Conservation (phyloP, 2,113 vertebrate species). For the Callithrix jacchus region DNA sequence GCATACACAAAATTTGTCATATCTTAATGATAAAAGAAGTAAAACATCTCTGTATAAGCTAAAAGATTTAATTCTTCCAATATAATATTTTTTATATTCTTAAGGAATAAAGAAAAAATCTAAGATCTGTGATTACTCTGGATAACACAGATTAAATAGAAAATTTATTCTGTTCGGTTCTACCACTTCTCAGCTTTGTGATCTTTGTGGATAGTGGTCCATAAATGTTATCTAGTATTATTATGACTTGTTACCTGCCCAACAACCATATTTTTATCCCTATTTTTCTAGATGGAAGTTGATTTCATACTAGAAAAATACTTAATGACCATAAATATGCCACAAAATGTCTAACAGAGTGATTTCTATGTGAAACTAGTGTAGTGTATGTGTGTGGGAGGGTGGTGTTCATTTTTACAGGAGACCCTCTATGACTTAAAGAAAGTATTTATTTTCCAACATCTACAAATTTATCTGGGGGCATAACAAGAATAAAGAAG, state of each 20-base stretch:
- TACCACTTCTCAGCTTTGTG: background rate
- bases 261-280: background rate
- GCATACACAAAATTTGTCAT: background rate
- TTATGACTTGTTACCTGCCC: constrained; percentile 16
- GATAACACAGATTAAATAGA: background rate
- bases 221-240: background rate
- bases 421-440: constrained; percentile 1
- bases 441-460: background rate
- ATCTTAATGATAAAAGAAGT: constrained; percentile 1
- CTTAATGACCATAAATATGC: background rate
- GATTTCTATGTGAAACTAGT: background rate
- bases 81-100: background rate
- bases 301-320: background rate
- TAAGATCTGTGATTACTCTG: background rate
- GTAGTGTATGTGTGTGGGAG: background rate
- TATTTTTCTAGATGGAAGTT: background rate
- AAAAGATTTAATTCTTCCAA: background rate
- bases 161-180: background rate
- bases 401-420: background rate
- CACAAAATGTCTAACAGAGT: background rate
- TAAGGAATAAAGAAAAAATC: background rate
- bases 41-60: background rate
- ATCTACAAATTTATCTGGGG: background rate
- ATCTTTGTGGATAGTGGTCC: background rate
- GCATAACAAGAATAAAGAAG: background rate